phyloP scores from a whole-genome alignment of 2,113 vertebrate species.

The Bos indicus region DNA sequence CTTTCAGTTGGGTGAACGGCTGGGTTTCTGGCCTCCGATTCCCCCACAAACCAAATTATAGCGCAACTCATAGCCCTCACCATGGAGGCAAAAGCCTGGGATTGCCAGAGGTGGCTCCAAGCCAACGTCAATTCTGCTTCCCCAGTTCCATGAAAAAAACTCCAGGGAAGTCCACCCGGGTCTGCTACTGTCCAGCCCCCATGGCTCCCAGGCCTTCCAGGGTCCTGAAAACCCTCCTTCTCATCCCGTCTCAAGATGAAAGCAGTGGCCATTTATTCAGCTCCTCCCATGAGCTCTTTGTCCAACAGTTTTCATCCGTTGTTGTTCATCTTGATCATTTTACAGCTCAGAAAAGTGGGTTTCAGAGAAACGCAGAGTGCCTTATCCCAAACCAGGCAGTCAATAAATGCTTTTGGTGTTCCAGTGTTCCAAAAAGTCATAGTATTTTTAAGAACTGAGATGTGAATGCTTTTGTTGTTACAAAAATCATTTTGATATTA shows the following conservation, averaged over 20 bases:
- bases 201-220: accelerated
- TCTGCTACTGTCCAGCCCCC: not conserved
- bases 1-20: not conserved
- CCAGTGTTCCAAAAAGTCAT: not conserved
- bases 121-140: not conserved
- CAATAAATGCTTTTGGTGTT: not conserved
- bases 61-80: not conserved
- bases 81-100: accelerated
- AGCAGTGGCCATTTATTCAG: not conserved
- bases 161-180: not conserved
- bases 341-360: not conserved
- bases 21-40: not conserved
- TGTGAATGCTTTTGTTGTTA: not conserved
- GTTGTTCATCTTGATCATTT: not conserved
- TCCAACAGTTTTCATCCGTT: not conserved
- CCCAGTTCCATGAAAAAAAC: not conserved
- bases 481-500: not conserved
- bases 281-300: not conserved
- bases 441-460: not conserved
- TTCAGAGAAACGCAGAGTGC: not conserved
- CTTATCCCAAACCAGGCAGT: not conserved
- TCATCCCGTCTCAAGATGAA: not conserved
- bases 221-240: not conserved
- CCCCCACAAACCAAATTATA: not conserved
- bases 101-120: accelerated